Evolutionary conservation across 1,140 invertebrate species (phyloP), one percentile per base, ranked within the genome.

Genomic region (Zelostemma sp.): DNA sequence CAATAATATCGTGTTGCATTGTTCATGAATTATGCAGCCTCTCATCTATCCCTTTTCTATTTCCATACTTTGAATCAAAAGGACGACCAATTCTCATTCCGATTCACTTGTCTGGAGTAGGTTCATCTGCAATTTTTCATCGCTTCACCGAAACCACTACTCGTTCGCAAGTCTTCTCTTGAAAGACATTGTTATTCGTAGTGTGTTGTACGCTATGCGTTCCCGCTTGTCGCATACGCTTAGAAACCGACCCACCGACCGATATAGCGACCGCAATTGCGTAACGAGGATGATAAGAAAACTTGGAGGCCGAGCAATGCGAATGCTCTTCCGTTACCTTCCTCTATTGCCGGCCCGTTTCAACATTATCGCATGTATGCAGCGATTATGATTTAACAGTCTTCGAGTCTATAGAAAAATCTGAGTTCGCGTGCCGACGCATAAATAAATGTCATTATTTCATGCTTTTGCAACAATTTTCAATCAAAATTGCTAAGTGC

Each of bases 201-300:
- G 43, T 47, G 43, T 47, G 63, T 33, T 43, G 4, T 31, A 40
- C 14, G 35, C 21, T 19, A 38, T 8, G 18, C 40, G 16, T 54
- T 17, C 50, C 33, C 50, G 25, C 31, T 33, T 40, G 55, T 53
- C 53, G 59, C 49, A 38, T 63, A 49, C 50, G 62, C 53, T 65
- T 51, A 63, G 63, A 66, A 67, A 72, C 57, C 69, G 72, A 73
- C 72, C 74, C 63, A 75, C 48, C 66, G 67, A 74, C 74, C 74
- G 67, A 76, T 71, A 74, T 74, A 68, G 59, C 50, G 31, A n/a
- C 50, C 31, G 49, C 58, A 59, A 65, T 73, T 76, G 70, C 75
- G 67, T 71, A 74, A 76, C 58, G 33, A 55, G 49, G 6, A 55
- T 68, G 72, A 76, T 76, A 76, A 76, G 49, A 72, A 62, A 66